These are phyloP conservation scores for Ciona savignyi DNA, from an alignment of 23 tunicate species.

Conservation along the genomic window DNA sequence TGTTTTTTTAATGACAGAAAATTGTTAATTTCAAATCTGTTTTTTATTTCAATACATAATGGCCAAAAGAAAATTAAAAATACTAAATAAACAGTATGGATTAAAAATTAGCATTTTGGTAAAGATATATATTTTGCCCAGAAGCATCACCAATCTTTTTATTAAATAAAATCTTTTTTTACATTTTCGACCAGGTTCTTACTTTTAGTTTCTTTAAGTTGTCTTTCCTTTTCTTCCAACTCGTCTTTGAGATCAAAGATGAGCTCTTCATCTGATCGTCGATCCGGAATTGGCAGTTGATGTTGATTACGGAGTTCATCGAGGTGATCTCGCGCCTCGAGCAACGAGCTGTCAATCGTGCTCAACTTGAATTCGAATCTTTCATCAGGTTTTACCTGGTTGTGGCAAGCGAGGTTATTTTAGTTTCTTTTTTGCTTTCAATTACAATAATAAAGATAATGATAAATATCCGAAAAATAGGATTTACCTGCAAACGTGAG, in stretches of 20 bases:
- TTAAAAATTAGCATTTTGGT: too few relatives aligned
- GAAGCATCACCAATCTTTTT: too few relatives aligned
- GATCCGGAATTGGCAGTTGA: constrained; percentile 44
- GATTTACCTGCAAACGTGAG: too few relatives aligned
- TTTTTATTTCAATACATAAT: neutral
- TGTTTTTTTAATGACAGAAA: neutral
- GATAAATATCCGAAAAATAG: too few relatives aligned
- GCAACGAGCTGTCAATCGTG: constrained; percentile 28
- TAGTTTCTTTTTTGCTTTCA: too few relatives aligned
- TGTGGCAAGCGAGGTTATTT: too few relatives aligned
- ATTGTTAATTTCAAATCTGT: neutral
- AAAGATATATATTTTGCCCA: too few relatives aligned
- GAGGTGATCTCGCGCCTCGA: constrained; percentile 31
- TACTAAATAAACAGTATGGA: too few relatives aligned
- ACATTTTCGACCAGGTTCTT: too few relatives aligned
- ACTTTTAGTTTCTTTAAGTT: neutral
- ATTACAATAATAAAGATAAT: too few relatives aligned
- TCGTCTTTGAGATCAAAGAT: constrained; percentile 34
- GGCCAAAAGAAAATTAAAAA: neutral
- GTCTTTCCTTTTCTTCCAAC: constrained; percentile 32
- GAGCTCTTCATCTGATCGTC: constrained; percentile 43
- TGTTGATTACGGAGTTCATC: constrained; percentile 61
- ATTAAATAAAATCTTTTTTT: too few relatives aligned
- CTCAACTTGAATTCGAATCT: constrained; percentile 22
- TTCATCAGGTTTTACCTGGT: constrained; percentile 11